Evolutionary conservation across 1,140 invertebrate genomes (phyloP).

Genomic region (Brachionus manjavacas): DNA sequence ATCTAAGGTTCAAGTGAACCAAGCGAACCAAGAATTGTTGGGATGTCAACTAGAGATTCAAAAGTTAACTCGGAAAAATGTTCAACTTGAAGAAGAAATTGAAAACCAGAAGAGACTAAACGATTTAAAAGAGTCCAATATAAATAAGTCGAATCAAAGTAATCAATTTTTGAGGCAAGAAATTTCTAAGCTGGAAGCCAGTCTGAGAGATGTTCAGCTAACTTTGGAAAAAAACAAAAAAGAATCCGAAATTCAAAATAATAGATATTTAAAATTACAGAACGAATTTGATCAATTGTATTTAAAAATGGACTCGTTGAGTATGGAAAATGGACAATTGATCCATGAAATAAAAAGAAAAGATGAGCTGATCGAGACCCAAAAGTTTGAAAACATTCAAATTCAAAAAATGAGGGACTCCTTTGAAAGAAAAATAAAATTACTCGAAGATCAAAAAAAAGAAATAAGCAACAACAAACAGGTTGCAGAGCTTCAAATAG

Average conservation of each 20-base stretch:
- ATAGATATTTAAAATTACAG: slow-evolving; percentile 52
- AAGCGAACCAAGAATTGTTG: slow-evolving; percentile 20
- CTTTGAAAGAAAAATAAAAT: slow-evolving; percentile 52
- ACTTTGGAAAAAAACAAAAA: slow-evolving; percentile 52
- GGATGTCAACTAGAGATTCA: slow-evolving; percentile 51
- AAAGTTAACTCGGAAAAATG: slow-evolving; percentile 53
- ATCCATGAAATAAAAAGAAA: slow-evolving; percentile 56
- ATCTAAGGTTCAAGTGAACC: slow-evolving; percentile 10
- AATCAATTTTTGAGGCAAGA: slow-evolving; percentile 53
- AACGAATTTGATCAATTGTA: slow-evolving; percentile 55
- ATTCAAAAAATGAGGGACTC: slow-evolving; percentile 54
- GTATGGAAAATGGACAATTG: slow-evolving; percentile 52
- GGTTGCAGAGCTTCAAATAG: neutral
- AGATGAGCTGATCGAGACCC: slow-evolving; percentile 54
- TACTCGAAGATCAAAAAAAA: slow-evolving; percentile 51
- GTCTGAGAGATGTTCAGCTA: slow-evolving; percentile 51
- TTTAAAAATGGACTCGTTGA: slow-evolving; percentile 50
- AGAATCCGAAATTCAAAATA: slow-evolving; percentile 53
- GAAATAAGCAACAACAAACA: neutral
- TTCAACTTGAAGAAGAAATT: slow-evolving; percentile 57
- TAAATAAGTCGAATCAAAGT: slow-evolving; percentile 50
- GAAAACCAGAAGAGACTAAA: slow-evolving; percentile 53
- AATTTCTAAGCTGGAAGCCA: slow-evolving; percentile 51
- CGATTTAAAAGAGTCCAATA: slow-evolving; percentile 51
- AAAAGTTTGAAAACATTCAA: slow-evolving; percentile 50